Percentiles rank a stretch among this genome's conserved stretches.
Evolutionary conservation across 2,113 vertebrate species (phyloP).

Genomic region (Urocynchramus pylzowi): DNA sequence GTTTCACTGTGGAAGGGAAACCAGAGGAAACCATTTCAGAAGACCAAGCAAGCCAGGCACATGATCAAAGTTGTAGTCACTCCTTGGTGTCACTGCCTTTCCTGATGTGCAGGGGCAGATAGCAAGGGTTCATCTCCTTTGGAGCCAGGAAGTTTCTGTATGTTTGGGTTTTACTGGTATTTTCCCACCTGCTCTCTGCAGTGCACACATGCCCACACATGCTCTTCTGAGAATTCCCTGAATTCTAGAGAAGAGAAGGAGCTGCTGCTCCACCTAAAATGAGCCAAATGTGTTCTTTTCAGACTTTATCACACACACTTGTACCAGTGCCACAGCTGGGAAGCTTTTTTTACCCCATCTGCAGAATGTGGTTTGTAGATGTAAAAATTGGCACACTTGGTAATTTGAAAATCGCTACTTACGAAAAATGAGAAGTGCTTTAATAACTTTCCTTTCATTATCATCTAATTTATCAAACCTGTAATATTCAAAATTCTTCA

Average conservation of each 20-base stretch:
- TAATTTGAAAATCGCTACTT: neutral
- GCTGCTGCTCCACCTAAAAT: neutral
- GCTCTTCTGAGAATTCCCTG: neutral
- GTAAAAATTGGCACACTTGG: neutral
- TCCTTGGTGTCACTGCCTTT: neutral
- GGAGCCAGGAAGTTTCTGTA: neutral
- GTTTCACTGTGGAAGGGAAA: neutral
- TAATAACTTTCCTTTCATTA: neutral
- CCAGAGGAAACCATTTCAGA: neutral
- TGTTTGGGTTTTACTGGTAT: neutral
- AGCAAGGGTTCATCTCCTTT: neutral
- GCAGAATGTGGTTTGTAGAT: neutral
- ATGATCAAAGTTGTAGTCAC: neutral
- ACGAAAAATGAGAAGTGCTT: neutral
- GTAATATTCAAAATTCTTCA: neutral
- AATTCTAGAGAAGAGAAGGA: neutral
- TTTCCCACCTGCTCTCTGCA: neutral
- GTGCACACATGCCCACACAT: accelerated
- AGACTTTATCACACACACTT: neutral
- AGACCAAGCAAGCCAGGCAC: neutral
- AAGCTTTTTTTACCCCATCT: neutral
- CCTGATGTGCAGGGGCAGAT: neutral
- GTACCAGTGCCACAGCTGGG: neutral
- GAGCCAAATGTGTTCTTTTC: neutral
- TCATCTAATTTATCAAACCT: neutral